A percentile compares a stretch with the other conserved stretches of the same genome.
phyloP scores from a whole-genome alignment of 2,888 invertebrate species.

The Iselma pallidipennis region DNA sequence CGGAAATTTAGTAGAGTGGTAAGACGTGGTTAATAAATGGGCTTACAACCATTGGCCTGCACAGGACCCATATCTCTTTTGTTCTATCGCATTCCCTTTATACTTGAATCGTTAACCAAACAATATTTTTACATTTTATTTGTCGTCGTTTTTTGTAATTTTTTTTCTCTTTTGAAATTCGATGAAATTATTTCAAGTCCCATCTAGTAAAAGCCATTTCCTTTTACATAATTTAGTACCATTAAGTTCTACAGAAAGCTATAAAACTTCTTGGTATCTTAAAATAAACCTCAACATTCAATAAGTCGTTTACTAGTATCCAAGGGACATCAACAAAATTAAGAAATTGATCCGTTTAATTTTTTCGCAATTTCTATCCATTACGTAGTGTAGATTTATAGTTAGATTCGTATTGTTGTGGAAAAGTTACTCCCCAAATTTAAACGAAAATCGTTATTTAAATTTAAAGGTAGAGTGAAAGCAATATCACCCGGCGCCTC shows the following conservation, averaged over 20 bases:
- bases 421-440: no score
- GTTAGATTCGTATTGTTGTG: no score
- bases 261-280: no score
- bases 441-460: no score
- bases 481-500: not conserved
- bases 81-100: slow-evolving; percentile 21
- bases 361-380: no score
- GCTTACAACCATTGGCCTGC: slow-evolving; percentile 26
- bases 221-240: not conserved
- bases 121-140: not conserved
- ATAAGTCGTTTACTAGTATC: not conserved
- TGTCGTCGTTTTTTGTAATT: not conserved
- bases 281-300: not conserved
- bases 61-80: slow-evolving; percentile 23
- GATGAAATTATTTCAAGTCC: not conserved
- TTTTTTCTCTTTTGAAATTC: not conserved
- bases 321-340: no score
- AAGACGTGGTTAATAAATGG: slow-evolving; percentile 30
- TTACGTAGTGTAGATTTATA: no score
- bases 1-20: slow-evolving; percentile 28
- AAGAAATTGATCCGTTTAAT: no score
- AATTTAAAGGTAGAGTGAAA: no score
- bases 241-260: no score
- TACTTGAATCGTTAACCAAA: not conserved
- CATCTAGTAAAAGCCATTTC: not conserved